Conservation (phyloP, 2,888 invertebrate species). For the Neoaliturus tenellus region DNA sequence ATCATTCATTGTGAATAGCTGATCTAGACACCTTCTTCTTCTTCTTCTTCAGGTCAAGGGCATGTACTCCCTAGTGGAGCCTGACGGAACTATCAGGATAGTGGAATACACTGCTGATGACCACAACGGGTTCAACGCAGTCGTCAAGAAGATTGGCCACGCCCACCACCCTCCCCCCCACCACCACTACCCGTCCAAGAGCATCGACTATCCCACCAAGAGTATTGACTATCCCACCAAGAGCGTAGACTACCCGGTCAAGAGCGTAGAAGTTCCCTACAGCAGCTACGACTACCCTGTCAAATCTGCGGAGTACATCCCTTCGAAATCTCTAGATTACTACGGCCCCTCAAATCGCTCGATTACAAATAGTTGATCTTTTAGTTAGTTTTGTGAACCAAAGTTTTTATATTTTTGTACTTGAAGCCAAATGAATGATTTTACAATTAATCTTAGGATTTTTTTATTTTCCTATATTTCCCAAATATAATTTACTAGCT, state of each 20-base stretch:
- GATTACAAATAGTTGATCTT: neutral
- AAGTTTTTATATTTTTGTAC: constrained; percentile 26
- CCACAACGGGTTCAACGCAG: constrained; percentile 67
- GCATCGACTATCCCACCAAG: constrained; percentile 16
- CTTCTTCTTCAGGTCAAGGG: constrained; percentile 70
- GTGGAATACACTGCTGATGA: constrained; percentile 68
- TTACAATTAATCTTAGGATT: no score
- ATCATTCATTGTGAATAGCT: no score
- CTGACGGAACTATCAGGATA: constrained; percentile 65
- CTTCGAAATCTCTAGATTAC: constrained; percentile 17
- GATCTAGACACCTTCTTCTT: neutral
- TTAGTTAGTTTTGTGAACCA: neutral
- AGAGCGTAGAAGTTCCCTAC: neutral
- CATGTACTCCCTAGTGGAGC: constrained; percentile 70
- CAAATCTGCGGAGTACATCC: constrained; percentile 3
- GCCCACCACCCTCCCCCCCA: constrained; percentile 56
- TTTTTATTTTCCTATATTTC: no score
- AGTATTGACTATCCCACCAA: constrained; percentile 7
- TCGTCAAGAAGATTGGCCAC: constrained; percentile 65
- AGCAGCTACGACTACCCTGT: neutral
- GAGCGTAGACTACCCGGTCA: constrained; percentile 11
- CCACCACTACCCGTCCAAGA: constrained; percentile 36
- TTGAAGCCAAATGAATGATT: neutral
- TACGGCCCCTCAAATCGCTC: neutral
- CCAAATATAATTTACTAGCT: no score